A percentile compares a stretch with the other conserved stretches of the same genome.
phyloP scores from a whole-genome alignment of 2,113 vertebrate species.

The Coryphaenoides rupestris region DNA sequence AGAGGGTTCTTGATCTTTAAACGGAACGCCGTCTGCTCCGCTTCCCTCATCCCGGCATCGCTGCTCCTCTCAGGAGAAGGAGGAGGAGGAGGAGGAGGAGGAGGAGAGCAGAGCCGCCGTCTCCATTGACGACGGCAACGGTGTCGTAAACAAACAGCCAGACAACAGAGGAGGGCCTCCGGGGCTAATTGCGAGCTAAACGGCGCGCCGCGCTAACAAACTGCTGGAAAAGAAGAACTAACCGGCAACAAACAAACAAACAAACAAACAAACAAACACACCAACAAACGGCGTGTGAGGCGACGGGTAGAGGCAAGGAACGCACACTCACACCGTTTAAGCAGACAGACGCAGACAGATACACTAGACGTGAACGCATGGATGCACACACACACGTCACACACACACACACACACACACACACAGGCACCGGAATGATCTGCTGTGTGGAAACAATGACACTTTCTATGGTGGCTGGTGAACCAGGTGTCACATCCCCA shows the following conservation, averaged over 20 bases:
- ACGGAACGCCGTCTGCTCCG: conserved; percentile 31
- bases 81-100: too few relatives aligned
- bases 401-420: too few relatives aligned
- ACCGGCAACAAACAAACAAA: neutral
- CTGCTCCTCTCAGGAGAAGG: conserved; percentile 44
- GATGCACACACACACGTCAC: too few relatives aligned
- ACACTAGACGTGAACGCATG: neutral
- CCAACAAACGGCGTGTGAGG: conserved; percentile 7
- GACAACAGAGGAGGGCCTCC: conserved; percentile 40
- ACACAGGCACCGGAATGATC: too few relatives aligned
- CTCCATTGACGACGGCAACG: conserved; percentile 26
- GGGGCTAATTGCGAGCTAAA: conserved; percentile 57
- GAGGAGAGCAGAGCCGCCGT: too few relatives aligned
- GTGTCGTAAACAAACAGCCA: conserved; percentile 48
- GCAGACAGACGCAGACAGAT: too few relatives aligned
- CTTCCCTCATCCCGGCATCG: conserved; percentile 29
- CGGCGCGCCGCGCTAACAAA: conserved; percentile 31
- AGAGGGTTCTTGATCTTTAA: conserved; percentile 14
- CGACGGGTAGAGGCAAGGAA: neutral
- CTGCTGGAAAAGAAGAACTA: neutral
- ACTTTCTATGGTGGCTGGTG: conserved; percentile 35
- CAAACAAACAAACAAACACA: conserved; percentile 3
- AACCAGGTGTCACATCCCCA: conserved; percentile 68
- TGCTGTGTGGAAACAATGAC: conserved; percentile 61
- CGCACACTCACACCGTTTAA: neutral